These are phyloP conservation scores for Platichthys flesus DNA, from an alignment of 2,113 vertebrate genomes.

Conservation along the genomic window DNA sequence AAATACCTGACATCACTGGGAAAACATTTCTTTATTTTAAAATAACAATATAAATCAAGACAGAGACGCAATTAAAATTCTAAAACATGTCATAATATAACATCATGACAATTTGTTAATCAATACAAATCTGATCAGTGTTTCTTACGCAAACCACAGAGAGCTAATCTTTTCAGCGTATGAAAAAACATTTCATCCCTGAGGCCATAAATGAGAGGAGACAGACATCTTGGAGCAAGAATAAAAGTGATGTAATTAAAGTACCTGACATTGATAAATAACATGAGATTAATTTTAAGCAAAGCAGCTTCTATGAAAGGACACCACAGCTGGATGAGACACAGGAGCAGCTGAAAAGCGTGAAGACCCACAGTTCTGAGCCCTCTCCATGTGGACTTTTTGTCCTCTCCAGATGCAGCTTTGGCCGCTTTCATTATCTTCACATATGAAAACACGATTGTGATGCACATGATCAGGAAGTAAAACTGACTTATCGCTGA, in stretches of 20 bases:
- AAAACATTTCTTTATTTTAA: neutral
- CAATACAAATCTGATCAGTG: neutral
- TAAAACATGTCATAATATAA: neutral
- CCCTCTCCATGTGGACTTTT: constrained; percentile 58
- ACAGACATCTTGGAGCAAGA: constrained; percentile 51
- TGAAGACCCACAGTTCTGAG: constrained; percentile 71
- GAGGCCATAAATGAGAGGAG: constrained; percentile 69
- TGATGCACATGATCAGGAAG: constrained; percentile 64
- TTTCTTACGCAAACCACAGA: constrained; percentile 2
- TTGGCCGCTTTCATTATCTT: constrained; percentile 65
- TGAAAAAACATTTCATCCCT: constrained; percentile 55
- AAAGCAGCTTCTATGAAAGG: constrained; percentile 57
- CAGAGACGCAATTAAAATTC: neutral
- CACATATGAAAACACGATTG: constrained; percentile 59
- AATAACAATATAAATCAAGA: neutral
- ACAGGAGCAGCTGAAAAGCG: constrained; percentile 70
- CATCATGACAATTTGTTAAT: neutral
- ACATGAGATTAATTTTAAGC: neutral
- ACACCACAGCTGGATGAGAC: constrained; percentile 64
- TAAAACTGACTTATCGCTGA: constrained; percentile 43
- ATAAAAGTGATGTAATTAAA: constrained; percentile 44
- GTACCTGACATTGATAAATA: constrained; percentile 19
- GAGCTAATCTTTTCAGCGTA: constrained; percentile 24
- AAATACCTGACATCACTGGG: too few relatives aligned
- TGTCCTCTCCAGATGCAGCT: constrained; percentile 51